Conservation (phyloP, 2,113 vertebrate genomes). For the Muntiacus reevesi region DNA sequence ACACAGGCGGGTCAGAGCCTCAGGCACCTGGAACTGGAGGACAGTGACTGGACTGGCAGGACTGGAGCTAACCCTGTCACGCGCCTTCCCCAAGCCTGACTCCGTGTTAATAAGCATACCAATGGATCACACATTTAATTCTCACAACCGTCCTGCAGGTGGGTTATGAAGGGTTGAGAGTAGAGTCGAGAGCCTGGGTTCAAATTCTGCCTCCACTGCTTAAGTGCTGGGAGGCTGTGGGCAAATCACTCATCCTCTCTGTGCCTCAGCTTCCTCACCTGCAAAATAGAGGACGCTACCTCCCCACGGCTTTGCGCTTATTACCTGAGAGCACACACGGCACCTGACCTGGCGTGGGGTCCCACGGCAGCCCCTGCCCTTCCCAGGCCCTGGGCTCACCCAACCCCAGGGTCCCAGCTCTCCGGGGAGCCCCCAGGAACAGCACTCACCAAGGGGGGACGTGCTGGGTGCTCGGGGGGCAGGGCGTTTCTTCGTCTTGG, state of each 20-base stretch:
- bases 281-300: accelerated
- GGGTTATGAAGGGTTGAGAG: not conserved
- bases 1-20: not conserved
- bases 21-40: accelerated
- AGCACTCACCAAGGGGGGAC: conserved; percentile 81
- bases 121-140: not conserved
- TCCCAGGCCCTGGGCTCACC: not conserved
- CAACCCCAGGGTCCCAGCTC: not conserved
- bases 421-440: not conserved
- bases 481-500: conserved; percentile 88
- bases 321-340: not conserved
- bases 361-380: accelerated
- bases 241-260: not conserved
- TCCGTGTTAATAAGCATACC: accelerated
- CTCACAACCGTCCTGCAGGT: not conserved
- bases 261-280: not conserved
- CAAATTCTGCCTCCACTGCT: not conserved
- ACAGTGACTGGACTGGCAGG: accelerated
- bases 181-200: not conserved
- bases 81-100: accelerated
- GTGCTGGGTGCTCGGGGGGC: conserved; percentile 88
- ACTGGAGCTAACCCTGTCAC: accelerated
- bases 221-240: not conserved
- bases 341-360: not conserved
- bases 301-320: not conserved